Conservation (phyloP, 2,797 vertebrate genomes). For the Pachyuromys duprasi region DNA sequence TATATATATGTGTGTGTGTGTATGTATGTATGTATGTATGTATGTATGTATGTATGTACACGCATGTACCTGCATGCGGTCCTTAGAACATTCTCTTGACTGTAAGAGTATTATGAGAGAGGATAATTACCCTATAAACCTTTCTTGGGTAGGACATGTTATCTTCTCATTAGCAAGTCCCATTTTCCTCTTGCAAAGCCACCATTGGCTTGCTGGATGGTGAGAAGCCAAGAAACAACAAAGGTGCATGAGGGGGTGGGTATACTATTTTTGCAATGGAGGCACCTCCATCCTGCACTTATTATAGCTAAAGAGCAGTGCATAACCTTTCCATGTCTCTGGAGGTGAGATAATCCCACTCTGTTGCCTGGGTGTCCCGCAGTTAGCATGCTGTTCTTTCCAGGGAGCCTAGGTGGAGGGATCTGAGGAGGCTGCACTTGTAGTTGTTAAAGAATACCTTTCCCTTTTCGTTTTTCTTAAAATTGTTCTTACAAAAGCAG, state of each 20-base stretch:
- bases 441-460: conserved; percentile 62
- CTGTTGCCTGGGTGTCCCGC: not conserved
- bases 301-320: conserved; percentile 22
- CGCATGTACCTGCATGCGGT: not conserved
- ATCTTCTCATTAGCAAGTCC: conserved; percentile 8
- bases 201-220: not conserved
- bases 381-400: conserved; percentile 27
- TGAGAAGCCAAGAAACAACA: conserved; percentile 2
- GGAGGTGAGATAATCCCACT: conserved; percentile 26
- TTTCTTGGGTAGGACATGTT: not conserved
- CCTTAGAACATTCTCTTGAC: not conserved
- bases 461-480: conserved; percentile 65
- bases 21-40: too few relatives aligned
- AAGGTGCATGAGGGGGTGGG: not conserved
- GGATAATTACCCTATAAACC: not conserved
- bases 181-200: not conserved
- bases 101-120: not conserved
- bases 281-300: not conserved
- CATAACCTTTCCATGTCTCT: conserved; percentile 18
- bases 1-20: too few relatives aligned
- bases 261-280: conserved; percentile 55
- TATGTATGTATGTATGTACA: too few relatives aligned
- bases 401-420: not conserved
- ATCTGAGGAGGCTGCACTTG: not conserved
- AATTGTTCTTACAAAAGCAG: conserved; percentile 68